Conservation (phyloP, 2,888 invertebrate genomes). For the Acronicta aceris region DNA sequence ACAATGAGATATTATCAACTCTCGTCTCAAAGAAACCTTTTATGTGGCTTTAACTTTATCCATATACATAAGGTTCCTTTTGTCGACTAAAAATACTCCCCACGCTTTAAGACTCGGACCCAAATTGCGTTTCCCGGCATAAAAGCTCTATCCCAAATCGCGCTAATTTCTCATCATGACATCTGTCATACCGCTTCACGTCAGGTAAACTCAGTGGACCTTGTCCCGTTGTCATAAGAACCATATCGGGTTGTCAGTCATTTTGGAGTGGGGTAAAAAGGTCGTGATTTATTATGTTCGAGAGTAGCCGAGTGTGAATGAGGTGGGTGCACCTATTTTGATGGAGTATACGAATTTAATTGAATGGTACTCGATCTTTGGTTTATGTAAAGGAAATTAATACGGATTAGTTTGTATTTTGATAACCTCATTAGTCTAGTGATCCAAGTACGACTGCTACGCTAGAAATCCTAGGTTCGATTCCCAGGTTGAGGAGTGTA, state of each 20-base stretch:
- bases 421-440: neutral
- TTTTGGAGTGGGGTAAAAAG: constrained; percentile 42
- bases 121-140: constrained; percentile 25
- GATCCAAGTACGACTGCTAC: too few species aligned
- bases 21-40: neutral
- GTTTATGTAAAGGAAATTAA: constrained; percentile 38
- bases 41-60: constrained; percentile 1
- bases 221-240: constrained; percentile 36
- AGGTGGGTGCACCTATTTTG: constrained; percentile 54
- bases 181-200: constrained; percentile 31
- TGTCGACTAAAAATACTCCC: constrained; percentile 30
- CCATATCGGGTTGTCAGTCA: constrained; percentile 37
- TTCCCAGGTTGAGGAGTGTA: too few species aligned
- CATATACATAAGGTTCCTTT: constrained; percentile 1
- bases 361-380: constrained; percentile 31
- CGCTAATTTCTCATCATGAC: constrained; percentile 47
- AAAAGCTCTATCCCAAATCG: constrained; percentile 26
- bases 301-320: constrained; percentile 62
- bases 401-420: constrained; percentile 23
- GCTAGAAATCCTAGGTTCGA: too few species aligned
- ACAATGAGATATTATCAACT: constrained; percentile 1
- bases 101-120: constrained; percentile 1
- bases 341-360: constrained; percentile 50
- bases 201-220: constrained; percentile 20
- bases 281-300: constrained; percentile 66